phyloP scores from a whole-genome alignment of 2,797 vertebrate species.

The Coreius guichenoti region DNA sequence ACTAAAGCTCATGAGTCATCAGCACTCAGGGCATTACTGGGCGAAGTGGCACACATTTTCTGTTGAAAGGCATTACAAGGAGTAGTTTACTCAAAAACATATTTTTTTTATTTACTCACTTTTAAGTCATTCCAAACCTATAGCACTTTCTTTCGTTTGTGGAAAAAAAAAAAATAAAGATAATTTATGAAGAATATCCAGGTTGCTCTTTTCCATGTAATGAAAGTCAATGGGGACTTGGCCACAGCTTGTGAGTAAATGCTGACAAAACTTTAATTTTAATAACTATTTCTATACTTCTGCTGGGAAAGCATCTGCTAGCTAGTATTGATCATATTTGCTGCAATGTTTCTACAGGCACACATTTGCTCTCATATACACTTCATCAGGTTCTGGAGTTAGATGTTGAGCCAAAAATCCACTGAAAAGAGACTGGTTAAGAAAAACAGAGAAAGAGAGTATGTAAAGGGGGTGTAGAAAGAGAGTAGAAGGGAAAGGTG shows the following conservation, averaged over 20 bases:
- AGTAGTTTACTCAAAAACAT: not conserved
- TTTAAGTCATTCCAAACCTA: not conserved
- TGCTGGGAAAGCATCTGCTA: constrained; percentile 19
- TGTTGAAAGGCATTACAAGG: not conserved
- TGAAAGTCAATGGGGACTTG: not conserved
- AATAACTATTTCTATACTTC: not conserved
- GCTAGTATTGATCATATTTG: not conserved
- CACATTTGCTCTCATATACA: constrained; percentile 1
- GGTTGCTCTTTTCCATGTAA: not conserved
- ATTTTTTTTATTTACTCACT: not conserved
- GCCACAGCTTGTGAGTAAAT: not conserved
- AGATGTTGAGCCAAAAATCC: not conserved
- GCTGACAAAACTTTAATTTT: not conserved
- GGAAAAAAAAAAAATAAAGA: not conserved
- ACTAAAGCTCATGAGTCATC: constrained; percentile 23
- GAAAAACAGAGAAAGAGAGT: constrained; percentile 22
- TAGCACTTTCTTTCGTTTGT: not conserved
- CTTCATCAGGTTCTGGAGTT: constrained; percentile 19
- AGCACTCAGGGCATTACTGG: constrained; percentile 16
- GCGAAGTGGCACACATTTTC: constrained; percentile 16
- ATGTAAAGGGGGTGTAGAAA: constrained; percentile 31
- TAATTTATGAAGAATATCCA: not conserved
- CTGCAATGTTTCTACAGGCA: not conserved
- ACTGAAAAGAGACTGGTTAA: constrained; percentile 32
- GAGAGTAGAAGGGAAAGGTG: constrained; percentile 39